phyloP scores from a whole-genome alignment of 1,140 invertebrate genomes.

The Scaptomyza pallida region DNA sequence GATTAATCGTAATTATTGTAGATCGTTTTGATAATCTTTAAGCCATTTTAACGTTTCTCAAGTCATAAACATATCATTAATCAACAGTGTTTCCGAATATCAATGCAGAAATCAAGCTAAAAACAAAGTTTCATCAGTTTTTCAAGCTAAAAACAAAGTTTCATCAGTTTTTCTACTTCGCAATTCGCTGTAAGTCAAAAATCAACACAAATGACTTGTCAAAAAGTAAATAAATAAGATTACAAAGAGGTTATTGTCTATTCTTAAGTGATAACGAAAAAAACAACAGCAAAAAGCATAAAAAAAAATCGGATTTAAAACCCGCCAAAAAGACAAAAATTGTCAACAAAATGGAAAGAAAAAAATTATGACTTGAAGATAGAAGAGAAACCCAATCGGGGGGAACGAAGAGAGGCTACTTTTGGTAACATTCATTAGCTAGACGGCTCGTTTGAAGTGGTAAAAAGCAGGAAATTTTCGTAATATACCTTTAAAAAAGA shows the following conservation, averaged over 20 bases:
- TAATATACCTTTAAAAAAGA: constrained; percentile 4
- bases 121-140: background rate
- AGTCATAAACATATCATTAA: background rate
- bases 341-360: constrained; percentile 20
- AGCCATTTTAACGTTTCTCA: background rate
- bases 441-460: constrained; percentile 27
- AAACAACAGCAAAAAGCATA: constrained; percentile 13
- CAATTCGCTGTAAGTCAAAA: background rate
- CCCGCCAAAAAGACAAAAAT: constrained; percentile 33
- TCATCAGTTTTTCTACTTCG: background rate
- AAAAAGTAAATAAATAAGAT: constrained; percentile 21
- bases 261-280: background rate
- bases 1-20: no score
- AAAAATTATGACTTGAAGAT: constrained; percentile 20
- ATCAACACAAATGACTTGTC: constrained; percentile 21
- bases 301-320: constrained; percentile 28
- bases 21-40: no score
- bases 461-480: constrained; percentile 28
- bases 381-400: background rate
- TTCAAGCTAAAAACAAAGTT: background rate
- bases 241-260: no score
- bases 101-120: background rate
- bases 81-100: background rate
- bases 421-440: no score
- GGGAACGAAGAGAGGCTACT: constrained; percentile 1